Evolutionary conservation across 2,113 vertebrate species (phyloP), one percentile per base, ranked within the genome.

Genomic region (Antennarius striatus): DNA sequence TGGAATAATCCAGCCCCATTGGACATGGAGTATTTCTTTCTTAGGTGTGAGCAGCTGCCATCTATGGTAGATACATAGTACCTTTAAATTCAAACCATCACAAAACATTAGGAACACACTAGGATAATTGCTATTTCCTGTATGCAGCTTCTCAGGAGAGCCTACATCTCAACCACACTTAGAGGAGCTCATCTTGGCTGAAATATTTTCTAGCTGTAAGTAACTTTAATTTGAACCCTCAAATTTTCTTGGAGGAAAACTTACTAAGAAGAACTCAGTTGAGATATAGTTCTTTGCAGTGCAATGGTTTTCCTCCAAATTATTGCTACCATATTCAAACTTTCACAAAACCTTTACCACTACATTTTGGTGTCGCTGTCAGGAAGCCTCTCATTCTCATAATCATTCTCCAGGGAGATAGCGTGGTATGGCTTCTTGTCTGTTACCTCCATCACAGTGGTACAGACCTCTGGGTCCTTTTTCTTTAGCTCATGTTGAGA

Each of bases 321-420:
- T 9, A 12, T 22, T 15, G n/a, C 22, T 11, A 22, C 12, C 4
- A 13, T 1, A 32, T 32, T 4, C 7, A n/a, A 2, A 3, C 6
- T 11, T 12, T 3, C 4, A 15, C 12, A 61, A 50, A 67, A 75
- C 32, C 54, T 36, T 16, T 3, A 1, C 81, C 40, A 12, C 70
- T 96, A 99, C 96, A 99, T 99, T 91, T 97, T 98, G 79, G 94
- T 98, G 89, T 98, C 96, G 4, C 91, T 95, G 68, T 96, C 92
- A 22, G 78, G 49, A 5, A 90, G 86, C 70, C 94, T 95, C 57
- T 95, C 94, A 0, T 91, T 91, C 56, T 95, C 96, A 2, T 68
- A 84, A 51, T 93, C 88, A 10, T 91, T 95, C 85, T 95, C 94
- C 85, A 96, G 95, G 14, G 91, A 88, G 73, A 99, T 93, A 71